phyloP scores from a whole-genome alignment of 2,888 invertebrate genomes.

The Pasiphila rectangulata region DNA sequence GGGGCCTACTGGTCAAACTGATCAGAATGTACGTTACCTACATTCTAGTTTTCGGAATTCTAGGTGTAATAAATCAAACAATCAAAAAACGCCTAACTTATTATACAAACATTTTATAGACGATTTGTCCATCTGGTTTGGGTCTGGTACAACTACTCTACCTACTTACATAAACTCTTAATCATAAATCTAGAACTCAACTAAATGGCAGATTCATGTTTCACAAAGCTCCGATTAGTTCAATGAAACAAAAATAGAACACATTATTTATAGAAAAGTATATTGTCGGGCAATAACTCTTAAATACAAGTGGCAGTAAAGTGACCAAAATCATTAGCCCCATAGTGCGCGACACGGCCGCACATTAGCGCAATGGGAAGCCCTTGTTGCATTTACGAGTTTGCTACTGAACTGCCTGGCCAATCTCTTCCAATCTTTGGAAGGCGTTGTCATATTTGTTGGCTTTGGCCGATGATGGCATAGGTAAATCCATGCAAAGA shows the following conservation, averaged over 20 bases:
- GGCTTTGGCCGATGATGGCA: no score
- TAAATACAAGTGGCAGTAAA: slow-evolving; percentile 58
- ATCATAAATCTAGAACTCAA: not conserved
- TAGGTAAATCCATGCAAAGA: no score
- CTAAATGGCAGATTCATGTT: slow-evolving; percentile 10
- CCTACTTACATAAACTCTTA: no score
- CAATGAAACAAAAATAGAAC: slow-evolving; percentile 28
- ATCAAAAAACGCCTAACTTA: no score
- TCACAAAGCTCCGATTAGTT: slow-evolving; percentile 7
- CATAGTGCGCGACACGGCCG: slow-evolving; percentile 63
- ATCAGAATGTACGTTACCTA: no score
- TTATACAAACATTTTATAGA: no score
- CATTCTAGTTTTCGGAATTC: no score
- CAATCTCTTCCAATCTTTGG: slow-evolving; percentile 31
- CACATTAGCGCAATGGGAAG: slow-evolving; percentile 61
- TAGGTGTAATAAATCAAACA: no score
- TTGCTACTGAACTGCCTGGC: slow-evolving; percentile 29
- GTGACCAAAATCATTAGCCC: slow-evolving; percentile 66
- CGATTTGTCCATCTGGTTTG: no score
- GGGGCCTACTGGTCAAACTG: no score
- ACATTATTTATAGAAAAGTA: slow-evolving; percentile 30
- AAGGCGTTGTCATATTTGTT: not conserved
- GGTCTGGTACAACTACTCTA: no score
- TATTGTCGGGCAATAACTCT: slow-evolving; percentile 51
- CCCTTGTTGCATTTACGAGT: slow-evolving; percentile 56